Evolutionary conservation across 2,888 invertebrate species (phyloP), one percentile per base, ranked within the genome.

Genomic region (Aporophyla lueneburgensis): DNA sequence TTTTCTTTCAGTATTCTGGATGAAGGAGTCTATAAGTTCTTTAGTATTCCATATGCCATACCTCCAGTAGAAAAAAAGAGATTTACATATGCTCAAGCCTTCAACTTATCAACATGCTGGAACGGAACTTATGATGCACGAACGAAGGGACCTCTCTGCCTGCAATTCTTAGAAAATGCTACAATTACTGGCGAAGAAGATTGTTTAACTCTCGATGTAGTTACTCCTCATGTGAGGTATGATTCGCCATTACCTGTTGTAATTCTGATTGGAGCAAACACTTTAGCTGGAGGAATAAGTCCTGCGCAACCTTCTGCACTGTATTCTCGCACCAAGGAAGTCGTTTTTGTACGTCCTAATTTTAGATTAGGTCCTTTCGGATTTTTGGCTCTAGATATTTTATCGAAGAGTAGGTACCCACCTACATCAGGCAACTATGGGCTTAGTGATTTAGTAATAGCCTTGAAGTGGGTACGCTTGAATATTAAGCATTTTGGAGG

Each of bases 401-500:
- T 99, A 1, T 97, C 98, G 0, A 97, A 97, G 86, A 96, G 97
- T 0, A 97, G 97, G 33, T 97, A 98, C 91, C 98, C 98, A 0
- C 97, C 97, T 49, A 97, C 98, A 0, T 98, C 98, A 0, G 99
- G 99, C 51, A 99, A 99, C 93, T 99, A 99, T 90, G 99, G 98
- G 0, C 97, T 99, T 0, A 98, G 98, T 2, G 99, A 99, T 91
- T 97, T 99, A 77, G 92, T 98, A 21, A 97, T 97, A 0, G 98
- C 97, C 0, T 95, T 99, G 27, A 97, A 97, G 77, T 99, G 99
- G 99, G 97, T 99, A 3, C 97, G 98, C 79, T 93, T 97, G 84
- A 99, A 99, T 91, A 98, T 99, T 65, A 97, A 97, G 75, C 97
- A 98, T 92, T 99, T 99, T 90, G 99, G 99, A 0, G 99, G 99